Percentiles rank a stretch among this genome's conserved stretches.
phyloP scores from a whole-genome alignment of 2,113 vertebrate species.

The Onychostoma macrolepis region DNA sequence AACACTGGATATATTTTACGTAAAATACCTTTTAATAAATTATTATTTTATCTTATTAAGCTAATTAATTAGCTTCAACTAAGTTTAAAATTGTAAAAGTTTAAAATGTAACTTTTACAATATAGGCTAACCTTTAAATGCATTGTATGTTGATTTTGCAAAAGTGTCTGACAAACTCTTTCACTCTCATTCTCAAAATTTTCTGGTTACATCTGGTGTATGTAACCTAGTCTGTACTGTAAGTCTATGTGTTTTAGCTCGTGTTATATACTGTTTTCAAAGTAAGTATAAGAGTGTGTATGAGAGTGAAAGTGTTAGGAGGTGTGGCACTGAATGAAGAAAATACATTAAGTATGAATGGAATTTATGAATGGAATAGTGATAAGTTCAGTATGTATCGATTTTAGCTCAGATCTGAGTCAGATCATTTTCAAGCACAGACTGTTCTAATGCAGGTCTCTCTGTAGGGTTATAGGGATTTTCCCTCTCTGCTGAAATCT shows the following conservation, averaged over 20 bases:
- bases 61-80: background rate
- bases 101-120: background rate
- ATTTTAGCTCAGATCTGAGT: background rate
- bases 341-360: background rate
- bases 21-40: background rate
- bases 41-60: background rate
- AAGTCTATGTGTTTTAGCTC: background rate
- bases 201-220: too few relatives aligned
- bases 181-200: background rate
- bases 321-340: background rate
- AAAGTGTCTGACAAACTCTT: background rate
- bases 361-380: background rate
- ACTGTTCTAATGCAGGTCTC: constrained; percentile 49
- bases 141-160: background rate
- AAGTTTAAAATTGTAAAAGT: background rate
- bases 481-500: constrained; percentile 65
- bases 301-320: background rate
- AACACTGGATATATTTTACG: background rate
- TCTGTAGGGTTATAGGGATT: constrained; percentile 60
- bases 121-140: background rate
- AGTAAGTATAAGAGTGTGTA: background rate
- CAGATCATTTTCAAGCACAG: constrained; percentile 10
- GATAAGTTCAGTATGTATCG: background rate
- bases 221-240: background rate
- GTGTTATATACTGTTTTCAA: background rate